Conservation (phyloP, 2,113 vertebrate species). For the Takifugu flavidus region DNA sequence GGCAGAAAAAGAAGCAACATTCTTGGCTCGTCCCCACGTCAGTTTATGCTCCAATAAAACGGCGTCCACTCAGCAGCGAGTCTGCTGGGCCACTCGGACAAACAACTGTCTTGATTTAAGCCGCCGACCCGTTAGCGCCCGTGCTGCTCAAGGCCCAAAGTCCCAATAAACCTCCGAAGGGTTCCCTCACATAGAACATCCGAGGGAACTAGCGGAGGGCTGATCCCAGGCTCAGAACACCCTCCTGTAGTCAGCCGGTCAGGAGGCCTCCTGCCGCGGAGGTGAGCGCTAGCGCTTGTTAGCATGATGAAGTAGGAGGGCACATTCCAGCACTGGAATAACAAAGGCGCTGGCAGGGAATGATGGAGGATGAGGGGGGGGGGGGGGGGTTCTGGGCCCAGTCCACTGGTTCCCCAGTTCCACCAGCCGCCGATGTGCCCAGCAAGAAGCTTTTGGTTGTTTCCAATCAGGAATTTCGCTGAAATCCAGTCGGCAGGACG, state of each 20-base stretch:
- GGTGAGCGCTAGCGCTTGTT: constrained; percentile 55
- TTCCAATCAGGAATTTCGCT: no score
- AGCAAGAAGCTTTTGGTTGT: no score
- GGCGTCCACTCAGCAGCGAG: not conserved
- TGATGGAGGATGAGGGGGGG: constrained; percentile 26
- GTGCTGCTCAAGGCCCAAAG: not conserved
- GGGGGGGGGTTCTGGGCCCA: constrained; percentile 40
- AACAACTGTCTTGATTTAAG: not conserved
- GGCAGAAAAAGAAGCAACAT: constrained; percentile 3
- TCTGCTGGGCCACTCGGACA: not conserved
- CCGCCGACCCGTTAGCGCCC: not conserved
- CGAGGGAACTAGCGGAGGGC: no score
- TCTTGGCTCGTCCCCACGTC: constrained; percentile 17
- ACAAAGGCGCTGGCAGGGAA: constrained; percentile 73
- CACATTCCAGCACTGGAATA: constrained; percentile 78
- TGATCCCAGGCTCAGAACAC: no score
- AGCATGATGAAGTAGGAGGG: constrained; percentile 68
- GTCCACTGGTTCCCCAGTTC: constrained; percentile 18
- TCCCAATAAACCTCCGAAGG: no score
- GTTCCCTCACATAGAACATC: no score
- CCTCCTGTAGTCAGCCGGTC: constrained; percentile 37
- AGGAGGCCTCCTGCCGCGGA: constrained; percentile 70
- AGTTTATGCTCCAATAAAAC: constrained; percentile 17
- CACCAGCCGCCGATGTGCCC: no score
- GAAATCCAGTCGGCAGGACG: constrained; percentile 8